phyloP scores from a whole-genome alignment of 2,888 invertebrate genomes.

The Ptychoptera contaminata region DNA sequence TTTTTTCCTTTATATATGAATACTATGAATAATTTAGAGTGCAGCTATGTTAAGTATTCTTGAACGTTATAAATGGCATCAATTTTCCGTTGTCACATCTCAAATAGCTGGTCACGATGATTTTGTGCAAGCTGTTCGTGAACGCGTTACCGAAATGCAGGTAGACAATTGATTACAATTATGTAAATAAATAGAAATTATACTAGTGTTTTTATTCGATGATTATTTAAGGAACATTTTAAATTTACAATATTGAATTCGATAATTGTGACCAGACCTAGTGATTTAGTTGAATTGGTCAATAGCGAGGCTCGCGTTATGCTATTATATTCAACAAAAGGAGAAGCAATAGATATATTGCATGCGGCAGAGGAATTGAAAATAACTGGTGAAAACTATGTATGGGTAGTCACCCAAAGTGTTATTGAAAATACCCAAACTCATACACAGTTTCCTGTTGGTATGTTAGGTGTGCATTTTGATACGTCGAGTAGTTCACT shows the following conservation, averaged over 20 bases:
- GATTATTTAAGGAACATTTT: conserved; percentile 34
- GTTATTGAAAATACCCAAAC: conserved; percentile 71
- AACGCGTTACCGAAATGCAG: conserved; percentile 72
- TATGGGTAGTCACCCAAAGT: conserved; percentile 93
- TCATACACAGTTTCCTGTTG: conserved; percentile 68
- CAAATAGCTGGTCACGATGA: conserved; percentile 90
- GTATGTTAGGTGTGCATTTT: conserved; percentile 87
- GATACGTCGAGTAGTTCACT: conserved; percentile 72
- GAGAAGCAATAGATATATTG: conserved; percentile 74
- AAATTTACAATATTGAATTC: conserved; percentile 79
- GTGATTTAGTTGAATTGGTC: conserved; percentile 65
- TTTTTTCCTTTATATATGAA: no score
- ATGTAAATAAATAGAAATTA: neutral
- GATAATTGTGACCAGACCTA: conserved; percentile 60
- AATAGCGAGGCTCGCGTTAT: conserved; percentile 85
- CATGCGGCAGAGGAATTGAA: conserved; percentile 31
- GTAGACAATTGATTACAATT: conserved; percentile 25
- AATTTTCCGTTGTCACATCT: conserved; percentile 86
- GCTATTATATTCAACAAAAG: conserved; percentile 77
- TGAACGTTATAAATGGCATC: conserved; percentile 91
- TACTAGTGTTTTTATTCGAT: neutral
- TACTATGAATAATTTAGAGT: conserved; percentile 33
- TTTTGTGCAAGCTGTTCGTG: conserved; percentile 85
- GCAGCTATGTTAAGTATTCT: conserved; percentile 91
- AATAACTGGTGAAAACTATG: conserved; percentile 60